Evolutionary conservation across 2,888 invertebrate species (phyloP).

Genomic region (Syrphus vitripennis): DNA sequence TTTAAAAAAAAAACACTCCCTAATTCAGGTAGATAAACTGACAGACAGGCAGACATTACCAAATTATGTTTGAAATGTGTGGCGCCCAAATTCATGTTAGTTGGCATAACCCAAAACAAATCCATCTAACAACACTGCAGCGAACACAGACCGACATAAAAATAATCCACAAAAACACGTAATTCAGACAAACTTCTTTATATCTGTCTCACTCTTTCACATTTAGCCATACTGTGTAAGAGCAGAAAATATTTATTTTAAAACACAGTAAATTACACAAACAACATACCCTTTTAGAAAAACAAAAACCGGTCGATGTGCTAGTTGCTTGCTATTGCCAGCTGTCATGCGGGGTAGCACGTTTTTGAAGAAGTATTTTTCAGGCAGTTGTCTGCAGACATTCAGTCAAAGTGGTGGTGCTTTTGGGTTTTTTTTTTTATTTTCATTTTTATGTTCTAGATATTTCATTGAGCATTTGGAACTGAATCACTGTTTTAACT

Average conservation of each 20-base stretch:
- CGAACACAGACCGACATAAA: neutral
- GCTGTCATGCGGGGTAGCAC: neutral
- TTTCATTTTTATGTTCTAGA: neutral
- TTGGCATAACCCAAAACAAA: neutral
- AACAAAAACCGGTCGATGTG: neutral
- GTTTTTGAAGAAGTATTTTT: neutral
- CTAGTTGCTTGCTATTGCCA: no score
- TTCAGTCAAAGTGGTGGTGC: neutral
- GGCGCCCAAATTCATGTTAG: neutral
- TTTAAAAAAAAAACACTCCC: no score
- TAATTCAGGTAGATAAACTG: neutral
- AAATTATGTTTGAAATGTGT: neutral
- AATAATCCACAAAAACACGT: neutral
- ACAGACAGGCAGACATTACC: neutral
- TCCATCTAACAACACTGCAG: neutral
- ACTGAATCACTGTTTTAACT: neutral
- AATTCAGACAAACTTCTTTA: neutral
- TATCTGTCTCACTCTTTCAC: neutral
- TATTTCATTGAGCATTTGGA: neutral
- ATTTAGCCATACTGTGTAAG: neutral
- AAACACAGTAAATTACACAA: neutral
- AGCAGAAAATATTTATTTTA: no score
- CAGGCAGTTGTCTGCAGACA: constrained; percentile 38
- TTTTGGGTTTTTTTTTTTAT: neutral
- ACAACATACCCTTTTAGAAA: no score